Conservation (phyloP, 92 coral and sea anemone species). For the Galaxea fascicularis region DNA sequence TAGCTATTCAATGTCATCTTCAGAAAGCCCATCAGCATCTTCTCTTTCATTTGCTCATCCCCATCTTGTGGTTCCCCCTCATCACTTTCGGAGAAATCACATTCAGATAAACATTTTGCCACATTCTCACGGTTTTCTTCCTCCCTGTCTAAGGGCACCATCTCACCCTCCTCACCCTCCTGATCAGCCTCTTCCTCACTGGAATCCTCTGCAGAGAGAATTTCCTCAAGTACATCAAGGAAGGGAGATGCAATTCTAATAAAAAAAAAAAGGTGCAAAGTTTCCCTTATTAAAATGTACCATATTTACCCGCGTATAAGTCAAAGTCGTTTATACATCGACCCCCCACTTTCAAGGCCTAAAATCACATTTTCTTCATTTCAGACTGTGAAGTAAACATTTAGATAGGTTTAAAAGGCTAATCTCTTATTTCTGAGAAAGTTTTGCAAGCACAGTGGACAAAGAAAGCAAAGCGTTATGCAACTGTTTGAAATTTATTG, state of each 20-base stretch:
- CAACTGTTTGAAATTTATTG: no score
- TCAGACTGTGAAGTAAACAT: no score
- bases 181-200: background rate
- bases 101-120: background rate
- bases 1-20: conserved; percentile 7
- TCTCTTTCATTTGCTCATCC: background rate
- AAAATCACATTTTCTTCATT: no score
- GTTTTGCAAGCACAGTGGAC: no score
- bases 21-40: background rate
- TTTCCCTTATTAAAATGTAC: background rate
- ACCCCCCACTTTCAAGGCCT: no score
- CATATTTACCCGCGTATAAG: no score
- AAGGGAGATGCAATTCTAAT: conserved; percentile 48
- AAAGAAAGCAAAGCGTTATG: no score
- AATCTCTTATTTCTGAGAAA: no score
- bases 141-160: conserved; percentile 25
- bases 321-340: no score
- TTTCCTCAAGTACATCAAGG: conserved; percentile 44
- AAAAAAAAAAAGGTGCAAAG: background rate
- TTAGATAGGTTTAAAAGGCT: no score
- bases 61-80: background rate
- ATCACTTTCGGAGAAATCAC: background rate
- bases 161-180: conserved; percentile 7
- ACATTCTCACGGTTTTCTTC: background rate
- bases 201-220: conserved; percentile 1